Conservation (phyloP, 2,113 vertebrate species). For the Microtus oregoni region DNA sequence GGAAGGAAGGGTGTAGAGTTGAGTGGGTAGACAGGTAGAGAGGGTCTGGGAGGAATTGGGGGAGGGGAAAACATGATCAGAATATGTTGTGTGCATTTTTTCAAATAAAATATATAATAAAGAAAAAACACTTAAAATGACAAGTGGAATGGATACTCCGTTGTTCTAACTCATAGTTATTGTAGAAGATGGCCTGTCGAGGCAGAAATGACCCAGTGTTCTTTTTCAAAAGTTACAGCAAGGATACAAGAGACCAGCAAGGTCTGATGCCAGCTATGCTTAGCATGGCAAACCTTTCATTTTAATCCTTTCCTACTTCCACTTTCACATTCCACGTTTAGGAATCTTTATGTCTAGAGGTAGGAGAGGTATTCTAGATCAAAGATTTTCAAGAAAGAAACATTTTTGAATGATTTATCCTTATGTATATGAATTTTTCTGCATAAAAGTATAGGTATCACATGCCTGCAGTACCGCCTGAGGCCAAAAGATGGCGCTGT, state of each 20-base stretch:
- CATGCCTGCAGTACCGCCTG: neutral
- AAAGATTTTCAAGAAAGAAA: slow-evolving; percentile 29
- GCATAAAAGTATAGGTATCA: neutral
- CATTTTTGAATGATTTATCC: neutral
- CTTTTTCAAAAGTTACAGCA: neutral
- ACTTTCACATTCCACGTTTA: neutral
- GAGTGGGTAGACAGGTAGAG: neutral
- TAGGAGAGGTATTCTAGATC: neutral
- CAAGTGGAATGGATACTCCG: neutral
- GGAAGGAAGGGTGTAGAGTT: neutral
- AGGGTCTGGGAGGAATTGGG: neutral
- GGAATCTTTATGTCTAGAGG: neutral
- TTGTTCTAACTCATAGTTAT: slow-evolving; percentile 30
- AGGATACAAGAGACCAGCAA: neutral
- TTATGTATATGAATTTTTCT: neutral
- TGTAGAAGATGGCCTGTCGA: neutral
- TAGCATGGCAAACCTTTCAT: neutral
- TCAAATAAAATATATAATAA: neutral
- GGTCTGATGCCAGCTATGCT: neutral
- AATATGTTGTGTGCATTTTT: neutral
- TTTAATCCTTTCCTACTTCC: slow-evolving; percentile 35
- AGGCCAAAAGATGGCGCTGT: accelerated
- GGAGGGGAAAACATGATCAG: neutral
- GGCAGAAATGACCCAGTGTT: neutral
- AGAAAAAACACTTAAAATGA: neutral